These are phyloP conservation scores for Acanthochromis polyacanthus DNA, from an alignment of 2,113 vertebrate genomes.

Conservation along the genomic window DNA sequence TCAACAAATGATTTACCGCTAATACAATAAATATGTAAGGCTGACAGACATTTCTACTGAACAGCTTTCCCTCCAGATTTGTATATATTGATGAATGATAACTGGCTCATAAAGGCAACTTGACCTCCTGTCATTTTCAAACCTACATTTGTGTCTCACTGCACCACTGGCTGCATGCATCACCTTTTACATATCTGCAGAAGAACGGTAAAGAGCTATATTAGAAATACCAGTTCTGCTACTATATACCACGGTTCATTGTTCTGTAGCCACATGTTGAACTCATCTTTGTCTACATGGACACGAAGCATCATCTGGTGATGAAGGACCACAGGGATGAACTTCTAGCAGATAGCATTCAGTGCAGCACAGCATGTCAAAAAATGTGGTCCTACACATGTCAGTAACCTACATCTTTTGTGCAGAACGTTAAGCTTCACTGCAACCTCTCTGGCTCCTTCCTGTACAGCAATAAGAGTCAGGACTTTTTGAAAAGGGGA, in stretches of 20 bases:
- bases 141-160: too few relatives aligned
- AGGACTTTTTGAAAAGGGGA: conserved; percentile 23
- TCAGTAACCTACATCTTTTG: background rate
- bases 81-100: too few relatives aligned
- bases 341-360: too few relatives aligned
- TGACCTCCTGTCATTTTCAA: too few relatives aligned
- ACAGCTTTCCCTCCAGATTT: background rate
- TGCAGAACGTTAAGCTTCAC: background rate
- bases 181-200: too few relatives aligned
- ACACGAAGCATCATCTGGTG: background rate
- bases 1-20: too few relatives aligned
- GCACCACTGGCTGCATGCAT: too few relatives aligned
- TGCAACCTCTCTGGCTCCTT: background rate
- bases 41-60: background rate
- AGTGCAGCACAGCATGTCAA: background rate
- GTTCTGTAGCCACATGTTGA: background rate
- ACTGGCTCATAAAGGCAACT: too few relatives aligned
- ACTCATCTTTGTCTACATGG: background rate
- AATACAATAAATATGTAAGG: too few relatives aligned
- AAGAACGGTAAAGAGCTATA: too few relatives aligned
- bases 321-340: background rate
- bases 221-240: conserved; percentile 8
- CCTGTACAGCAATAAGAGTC: background rate
- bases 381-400: background rate
- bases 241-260: background rate